A percentile compares a stretch with the other conserved stretches of the same genome.
Evolutionary conservation across 2,113 vertebrate genomes (phyloP).

Genomic region (Dinomys branickii): DNA sequence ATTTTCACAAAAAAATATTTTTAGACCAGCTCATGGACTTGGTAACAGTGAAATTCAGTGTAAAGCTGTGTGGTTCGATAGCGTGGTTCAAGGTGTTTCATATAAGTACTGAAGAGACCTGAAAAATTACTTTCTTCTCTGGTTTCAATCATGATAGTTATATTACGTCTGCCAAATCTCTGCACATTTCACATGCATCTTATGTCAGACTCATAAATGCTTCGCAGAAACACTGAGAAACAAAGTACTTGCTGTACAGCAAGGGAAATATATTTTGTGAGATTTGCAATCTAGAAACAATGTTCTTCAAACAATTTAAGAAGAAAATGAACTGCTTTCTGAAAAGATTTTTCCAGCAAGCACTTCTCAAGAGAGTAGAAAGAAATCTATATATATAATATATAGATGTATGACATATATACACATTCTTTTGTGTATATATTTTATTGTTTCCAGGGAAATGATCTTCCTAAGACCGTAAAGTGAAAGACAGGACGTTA

Average conservation of each 20-base stretch:
- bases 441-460: constrained; percentile 70
- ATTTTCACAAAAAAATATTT: constrained; percentile 55
- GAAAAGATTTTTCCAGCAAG: constrained; percentile 69
- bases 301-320: constrained; percentile 75
- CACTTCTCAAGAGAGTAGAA: constrained; percentile 68
- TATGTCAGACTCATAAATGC: constrained; percentile 75
- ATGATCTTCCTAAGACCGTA: constrained; percentile 76
- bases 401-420: background rate
- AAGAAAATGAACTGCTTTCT: constrained; percentile 75
- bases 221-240: constrained; percentile 74
- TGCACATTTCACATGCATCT: constrained; percentile 77
- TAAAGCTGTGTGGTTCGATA: constrained; percentile 75
- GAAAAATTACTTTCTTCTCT: constrained; percentile 76
- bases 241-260: constrained; percentile 76
- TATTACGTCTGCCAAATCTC: constrained; percentile 79
- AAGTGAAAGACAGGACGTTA: constrained; percentile 51
- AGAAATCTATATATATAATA: constrained; percentile 71
- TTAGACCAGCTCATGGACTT: constrained; percentile 46
- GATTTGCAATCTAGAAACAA: constrained; percentile 70
- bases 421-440: background rate
- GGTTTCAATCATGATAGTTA: constrained; percentile 81
- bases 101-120: constrained; percentile 18
- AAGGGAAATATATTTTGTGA: constrained; percentile 79
- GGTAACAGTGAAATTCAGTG: constrained; percentile 57
- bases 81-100: constrained; percentile 70